Percentiles rank a stretch among this genome's conserved stretches.
phyloP scores from a whole-genome alignment of 1,140 invertebrate genomes.

The Littorina saxatilis region DNA sequence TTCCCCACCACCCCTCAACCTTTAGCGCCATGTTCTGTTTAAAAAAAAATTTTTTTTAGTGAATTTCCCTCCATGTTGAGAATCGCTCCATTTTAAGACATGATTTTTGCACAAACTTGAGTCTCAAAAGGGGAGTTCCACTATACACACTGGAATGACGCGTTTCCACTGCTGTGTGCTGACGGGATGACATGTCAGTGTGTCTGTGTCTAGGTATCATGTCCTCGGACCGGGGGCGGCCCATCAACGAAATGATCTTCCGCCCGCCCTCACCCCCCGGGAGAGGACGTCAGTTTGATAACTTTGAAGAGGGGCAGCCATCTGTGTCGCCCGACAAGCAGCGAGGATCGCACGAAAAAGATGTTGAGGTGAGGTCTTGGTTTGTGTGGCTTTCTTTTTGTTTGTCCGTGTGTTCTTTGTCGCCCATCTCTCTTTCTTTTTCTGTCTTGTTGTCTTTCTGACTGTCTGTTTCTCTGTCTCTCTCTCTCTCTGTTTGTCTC shows the following conservation, averaged over 20 bases:
- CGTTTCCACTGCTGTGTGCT: background rate
- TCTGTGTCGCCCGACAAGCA: background rate
- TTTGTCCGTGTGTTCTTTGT: background rate
- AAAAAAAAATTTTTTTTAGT: no score
- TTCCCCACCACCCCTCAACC: no score
- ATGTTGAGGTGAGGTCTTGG: conserved; percentile 49
- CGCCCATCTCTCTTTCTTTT: background rate
- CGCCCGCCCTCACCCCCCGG: conserved; percentile 48
- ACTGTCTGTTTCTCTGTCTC: background rate
- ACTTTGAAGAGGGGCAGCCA: background rate
- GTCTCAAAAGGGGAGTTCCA: no score
- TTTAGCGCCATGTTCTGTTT: no score
- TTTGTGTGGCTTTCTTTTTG: conserved; percentile 10
- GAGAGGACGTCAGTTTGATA: background rate
- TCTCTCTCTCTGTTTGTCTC: background rate
- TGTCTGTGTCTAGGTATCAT: conserved; percentile 59
- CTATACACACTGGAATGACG: no score
- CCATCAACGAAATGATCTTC: conserved; percentile 64
- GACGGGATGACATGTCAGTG: background rate
- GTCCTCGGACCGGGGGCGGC: conserved; percentile 63
- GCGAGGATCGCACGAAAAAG: conserved; percentile 40
- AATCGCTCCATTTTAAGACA: no score
- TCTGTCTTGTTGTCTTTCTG: background rate
- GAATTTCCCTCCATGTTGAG: no score
- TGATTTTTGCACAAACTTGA: no score